Conservation (phyloP, 2,797 vertebrate genomes). For the Darevskia nairensis region DNA sequence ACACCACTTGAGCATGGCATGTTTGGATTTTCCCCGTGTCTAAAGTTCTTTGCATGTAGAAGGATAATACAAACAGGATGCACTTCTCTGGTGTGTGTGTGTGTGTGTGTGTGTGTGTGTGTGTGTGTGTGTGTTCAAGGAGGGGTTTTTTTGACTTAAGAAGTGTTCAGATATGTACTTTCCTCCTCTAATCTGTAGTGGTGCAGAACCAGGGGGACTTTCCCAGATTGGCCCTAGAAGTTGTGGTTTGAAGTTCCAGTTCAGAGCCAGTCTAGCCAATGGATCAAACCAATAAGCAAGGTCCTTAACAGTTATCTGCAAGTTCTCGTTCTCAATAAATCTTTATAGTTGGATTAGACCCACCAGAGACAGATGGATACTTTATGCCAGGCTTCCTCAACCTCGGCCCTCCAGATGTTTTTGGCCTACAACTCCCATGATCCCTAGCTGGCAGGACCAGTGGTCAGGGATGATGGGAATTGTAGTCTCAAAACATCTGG, state of each 20-base stretch:
- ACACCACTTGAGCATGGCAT: not conserved
- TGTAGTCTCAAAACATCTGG: too few relatives aligned
- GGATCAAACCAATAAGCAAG: too few relatives aligned
- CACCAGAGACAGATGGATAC: fast-evolving
- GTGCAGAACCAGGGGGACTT: not conserved
- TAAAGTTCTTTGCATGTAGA: not conserved
- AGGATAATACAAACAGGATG: too few relatives aligned
- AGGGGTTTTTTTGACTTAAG: not conserved
- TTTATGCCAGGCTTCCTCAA: not conserved
- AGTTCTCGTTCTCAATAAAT: not conserved
- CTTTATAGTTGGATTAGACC: not conserved
- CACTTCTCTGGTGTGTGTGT: not conserved
- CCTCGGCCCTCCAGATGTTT: too few relatives aligned
- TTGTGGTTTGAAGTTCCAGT: not conserved
- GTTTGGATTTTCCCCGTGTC: not conserved
- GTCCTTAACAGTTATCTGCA: not conserved
- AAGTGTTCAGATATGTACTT: not conserved
- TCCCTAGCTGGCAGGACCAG: too few relatives aligned
- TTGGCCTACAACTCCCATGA: too few relatives aligned
- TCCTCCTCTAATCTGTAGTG: not conserved
- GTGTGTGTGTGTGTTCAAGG: not conserved
- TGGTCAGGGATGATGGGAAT: too few relatives aligned
- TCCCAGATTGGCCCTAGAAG: not conserved
- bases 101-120: too few relatives aligned
- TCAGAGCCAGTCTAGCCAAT: not conserved